Evolutionary conservation across 2,113 vertebrate species (phyloP), one percentile per base, ranked within the genome.

Genomic region (Platysternon megacephalum): DNA sequence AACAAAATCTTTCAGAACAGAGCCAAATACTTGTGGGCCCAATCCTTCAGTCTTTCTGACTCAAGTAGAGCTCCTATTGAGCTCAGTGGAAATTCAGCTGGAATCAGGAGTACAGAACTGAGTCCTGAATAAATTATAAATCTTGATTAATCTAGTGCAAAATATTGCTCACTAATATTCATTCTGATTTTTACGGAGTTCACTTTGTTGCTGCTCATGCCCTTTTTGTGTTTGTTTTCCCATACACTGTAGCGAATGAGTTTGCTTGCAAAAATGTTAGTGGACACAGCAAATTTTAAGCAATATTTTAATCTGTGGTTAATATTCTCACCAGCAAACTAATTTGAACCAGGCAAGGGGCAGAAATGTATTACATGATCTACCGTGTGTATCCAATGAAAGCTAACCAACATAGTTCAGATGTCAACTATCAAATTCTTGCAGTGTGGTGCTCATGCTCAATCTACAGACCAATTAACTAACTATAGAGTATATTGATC

Each of bases 111-210:
- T 48, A 80, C 78, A 8, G 19, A 14, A 42, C 9, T 87, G 61
- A 35, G 4, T 1, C 52, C 17, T 85, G 93, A 53, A 78, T 72
- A 88, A 89, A 92, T 72, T 93, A 48, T 48, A 87, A 86, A 1
- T 72, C 44, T 85, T 49, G 61, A 84, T 91, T 92, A 96, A 85
- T 89, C 81, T 89, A 91, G 52, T 83, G 74, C 61, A 89, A 95
- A 94, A 91, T 78, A 14, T 53, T 28, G 95, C 93, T 68, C 87
- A 92, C 39, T 80, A 88, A 87, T 48, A 89, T 13, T 85, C 68
- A 92, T 92, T 95, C 87, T 83, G 56, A 88, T 74, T 86, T 85
- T 65, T 93, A 94, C 84, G 79, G 84, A 24, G n/a, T 85, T 95
- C 29, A 26, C n/a, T 92, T 56, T 82, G 51, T 94, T 84, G 72